These are phyloP conservation scores for Pipistrellus kuhlii DNA, from an alignment of 2,797 vertebrate genomes.

Conservation along the genomic window DNA sequence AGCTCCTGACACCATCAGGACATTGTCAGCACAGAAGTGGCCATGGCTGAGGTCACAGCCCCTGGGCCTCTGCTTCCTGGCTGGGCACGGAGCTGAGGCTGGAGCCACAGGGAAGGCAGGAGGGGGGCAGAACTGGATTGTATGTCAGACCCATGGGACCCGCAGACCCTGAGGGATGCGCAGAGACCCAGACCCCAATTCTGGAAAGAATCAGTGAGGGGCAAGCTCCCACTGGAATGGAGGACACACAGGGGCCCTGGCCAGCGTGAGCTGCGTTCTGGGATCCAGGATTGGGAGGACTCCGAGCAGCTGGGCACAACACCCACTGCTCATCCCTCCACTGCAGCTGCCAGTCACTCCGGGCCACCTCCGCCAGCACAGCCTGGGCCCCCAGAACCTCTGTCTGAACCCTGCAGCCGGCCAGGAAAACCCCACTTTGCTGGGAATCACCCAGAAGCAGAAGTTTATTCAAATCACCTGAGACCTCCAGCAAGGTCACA, in stretches of 20 bases:
- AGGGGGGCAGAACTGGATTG: fast-evolving
- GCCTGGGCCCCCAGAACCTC: not conserved
- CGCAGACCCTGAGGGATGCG: not conserved
- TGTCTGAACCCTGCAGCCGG: not conserved
- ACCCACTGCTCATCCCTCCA: not conserved
- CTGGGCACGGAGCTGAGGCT: constrained; percentile 61
- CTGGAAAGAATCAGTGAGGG: not conserved
- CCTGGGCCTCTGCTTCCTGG: constrained; percentile 85
- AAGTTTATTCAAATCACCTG: constrained; percentile 70
- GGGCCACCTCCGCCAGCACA: not conserved
- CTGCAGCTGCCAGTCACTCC: not conserved
- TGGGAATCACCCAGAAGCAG: constrained; percentile 69
- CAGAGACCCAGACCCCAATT: not conserved
- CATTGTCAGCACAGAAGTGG: constrained; percentile 62
- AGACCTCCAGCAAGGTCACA: constrained; percentile 57
- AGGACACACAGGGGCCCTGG: not conserved
- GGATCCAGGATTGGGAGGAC: not conserved
- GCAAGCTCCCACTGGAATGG: fast-evolving
- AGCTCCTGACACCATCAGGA: constrained; percentile 57
- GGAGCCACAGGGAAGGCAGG: fast-evolving
- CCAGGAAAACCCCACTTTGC: constrained; percentile 68
- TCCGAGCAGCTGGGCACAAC: fast-evolving
- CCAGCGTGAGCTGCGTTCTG: not conserved
- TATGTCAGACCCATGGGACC: not conserved
- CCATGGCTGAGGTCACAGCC: constrained; percentile 59